phyloP scores from a whole-genome alignment of 2,113 vertebrate species.

The Urocynchramus pylzowi region DNA sequence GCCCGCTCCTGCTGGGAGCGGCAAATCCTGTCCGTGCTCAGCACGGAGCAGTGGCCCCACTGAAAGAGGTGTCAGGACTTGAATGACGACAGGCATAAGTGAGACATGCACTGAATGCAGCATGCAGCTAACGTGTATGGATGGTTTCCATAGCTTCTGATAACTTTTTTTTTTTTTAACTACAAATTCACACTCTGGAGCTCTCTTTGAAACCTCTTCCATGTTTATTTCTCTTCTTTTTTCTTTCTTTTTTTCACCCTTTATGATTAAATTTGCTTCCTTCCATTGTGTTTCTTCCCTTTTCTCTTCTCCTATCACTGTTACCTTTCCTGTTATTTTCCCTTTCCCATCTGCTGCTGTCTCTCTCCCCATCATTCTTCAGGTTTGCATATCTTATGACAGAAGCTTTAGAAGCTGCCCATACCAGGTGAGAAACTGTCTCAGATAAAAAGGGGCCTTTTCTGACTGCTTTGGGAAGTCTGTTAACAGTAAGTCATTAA shows the following conservation, averaged over 20 bases:
- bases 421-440: constrained; percentile 62
- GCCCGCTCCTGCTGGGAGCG: too few species aligned
- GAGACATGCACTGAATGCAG: too few species aligned
- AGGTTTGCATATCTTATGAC: constrained; percentile 45
- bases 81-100: rapidly evolving
- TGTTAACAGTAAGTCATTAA: constrained; percentile 75
- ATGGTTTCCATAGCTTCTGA: not conserved
- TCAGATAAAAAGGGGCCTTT: constrained; percentile 59
- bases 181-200: not conserved
- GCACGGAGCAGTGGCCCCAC: rapidly evolving
- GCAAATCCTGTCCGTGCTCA: rapidly evolving
- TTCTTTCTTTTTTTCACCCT: rapidly evolving
- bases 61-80: not conserved
- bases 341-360: constrained; percentile 15
- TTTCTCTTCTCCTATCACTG: not conserved
- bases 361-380: constrained; percentile 36
- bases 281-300: not conserved
- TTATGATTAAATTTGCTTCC: not conserved
- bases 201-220: not conserved
- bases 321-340: not conserved
- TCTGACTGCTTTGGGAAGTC: constrained; percentile 60
- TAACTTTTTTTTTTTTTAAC: too few species aligned
- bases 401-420: constrained; percentile 53
- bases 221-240: rapidly evolving
- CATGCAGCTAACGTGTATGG: rapidly evolving